A percentile compares a stretch with the other conserved stretches of the same genome.
Conservation (phyloP, 2,888 invertebrate genomes). For the Drosophila tanythrix region DNA sequence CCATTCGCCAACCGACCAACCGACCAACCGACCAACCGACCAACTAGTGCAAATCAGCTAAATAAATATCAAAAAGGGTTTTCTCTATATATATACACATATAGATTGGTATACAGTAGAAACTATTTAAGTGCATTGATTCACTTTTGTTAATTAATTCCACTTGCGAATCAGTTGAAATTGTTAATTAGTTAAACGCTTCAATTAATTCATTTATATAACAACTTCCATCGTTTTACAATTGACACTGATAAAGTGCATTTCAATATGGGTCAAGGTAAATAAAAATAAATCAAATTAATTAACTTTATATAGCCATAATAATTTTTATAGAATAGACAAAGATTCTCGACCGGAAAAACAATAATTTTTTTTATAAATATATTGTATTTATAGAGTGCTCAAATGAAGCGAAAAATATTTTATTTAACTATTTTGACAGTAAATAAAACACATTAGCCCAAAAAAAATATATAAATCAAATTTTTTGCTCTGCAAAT, state of each 20-base stretch:
- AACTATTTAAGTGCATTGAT: slow-evolving; percentile 8
- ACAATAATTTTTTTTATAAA: neutral
- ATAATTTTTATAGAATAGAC: neutral
- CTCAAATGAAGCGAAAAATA: neutral
- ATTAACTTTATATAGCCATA: neutral
- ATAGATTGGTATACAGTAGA: neutral
- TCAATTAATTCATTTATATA: slow-evolving; percentile 1
- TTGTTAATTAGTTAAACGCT: slow-evolving; percentile 14
- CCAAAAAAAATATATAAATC: neutral
- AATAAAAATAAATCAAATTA: neutral
- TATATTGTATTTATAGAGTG: neutral
- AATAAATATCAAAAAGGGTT: slow-evolving; percentile 5
- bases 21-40: neutral
- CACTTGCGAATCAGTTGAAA: slow-evolving; percentile 6
- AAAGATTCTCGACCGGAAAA: neutral
- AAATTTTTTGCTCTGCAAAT: neutral
- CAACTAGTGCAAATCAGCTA: slow-evolving; percentile 8
- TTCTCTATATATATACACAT: neutral
- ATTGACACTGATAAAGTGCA: neutral
- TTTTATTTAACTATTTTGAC: neutral
- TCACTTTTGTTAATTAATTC: slow-evolving; percentile 21
- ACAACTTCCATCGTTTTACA: slow-evolving; percentile 22
- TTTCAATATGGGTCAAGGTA: neutral
- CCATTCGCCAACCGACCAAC: neutral
- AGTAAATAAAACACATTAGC: neutral